These are phyloP conservation scores for Globia sparganii DNA, from an alignment of 2,888 invertebrate genomes.

Conservation along the genomic window DNA sequence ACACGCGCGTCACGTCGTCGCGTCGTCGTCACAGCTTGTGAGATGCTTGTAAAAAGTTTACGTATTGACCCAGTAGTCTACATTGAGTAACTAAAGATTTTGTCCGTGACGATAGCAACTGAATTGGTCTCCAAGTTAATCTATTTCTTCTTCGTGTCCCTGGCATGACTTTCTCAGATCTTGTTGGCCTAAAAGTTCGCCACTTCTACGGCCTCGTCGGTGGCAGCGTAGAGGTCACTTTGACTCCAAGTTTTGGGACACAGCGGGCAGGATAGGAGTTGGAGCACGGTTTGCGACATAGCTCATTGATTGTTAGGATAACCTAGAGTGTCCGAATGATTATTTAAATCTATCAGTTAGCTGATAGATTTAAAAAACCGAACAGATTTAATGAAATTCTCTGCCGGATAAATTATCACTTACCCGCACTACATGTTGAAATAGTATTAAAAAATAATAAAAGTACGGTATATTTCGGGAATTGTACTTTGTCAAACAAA, in stretches of 20 bases:
- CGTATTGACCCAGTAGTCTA: slow-evolving; percentile 24
- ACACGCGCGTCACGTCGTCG: slow-evolving; percentile 3
- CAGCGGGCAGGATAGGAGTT: too few species aligned
- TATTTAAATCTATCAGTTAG: neutral
- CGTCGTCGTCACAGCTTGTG: neutral
- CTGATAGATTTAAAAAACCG: neutral
- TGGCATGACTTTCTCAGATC: too few species aligned
- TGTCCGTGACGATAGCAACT: neutral
- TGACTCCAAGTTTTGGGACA: too few species aligned
- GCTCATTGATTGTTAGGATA: neutral
- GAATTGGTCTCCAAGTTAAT: neutral
- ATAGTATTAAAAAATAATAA: too few species aligned
- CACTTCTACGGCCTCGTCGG: too few species aligned
- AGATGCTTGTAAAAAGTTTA: slow-evolving; percentile 27
- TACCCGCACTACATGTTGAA: neutral
- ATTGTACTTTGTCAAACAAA: too few species aligned
- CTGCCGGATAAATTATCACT: neutral
- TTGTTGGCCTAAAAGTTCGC: too few species aligned
- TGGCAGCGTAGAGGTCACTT: too few species aligned
- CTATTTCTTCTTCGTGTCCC: too few species aligned
- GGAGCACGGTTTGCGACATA: too few species aligned
- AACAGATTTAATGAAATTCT: neutral
- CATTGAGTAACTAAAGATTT: slow-evolving; percentile 12
- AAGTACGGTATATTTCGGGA: too few species aligned
- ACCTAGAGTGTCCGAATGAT: neutral